Evolutionary conservation across 2,797 vertebrate genomes (phyloP).

Genomic region (Lemur catta): DNA sequence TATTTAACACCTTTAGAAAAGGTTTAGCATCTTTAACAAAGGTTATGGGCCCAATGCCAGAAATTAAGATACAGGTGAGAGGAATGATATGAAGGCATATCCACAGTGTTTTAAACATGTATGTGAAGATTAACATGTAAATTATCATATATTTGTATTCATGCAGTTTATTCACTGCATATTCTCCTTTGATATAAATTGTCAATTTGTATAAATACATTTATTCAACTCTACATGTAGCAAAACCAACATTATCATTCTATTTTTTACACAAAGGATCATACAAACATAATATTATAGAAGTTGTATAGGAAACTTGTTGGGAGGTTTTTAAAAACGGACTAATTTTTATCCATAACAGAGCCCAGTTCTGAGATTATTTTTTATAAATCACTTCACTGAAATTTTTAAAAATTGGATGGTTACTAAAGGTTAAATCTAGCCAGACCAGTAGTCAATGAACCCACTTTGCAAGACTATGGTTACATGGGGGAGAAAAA

Average conservation of each 20-base stretch:
- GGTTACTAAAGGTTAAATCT: neutral
- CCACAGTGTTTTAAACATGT: neutral
- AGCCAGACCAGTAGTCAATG: neutral
- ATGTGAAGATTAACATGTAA: neutral
- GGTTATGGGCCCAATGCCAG: neutral
- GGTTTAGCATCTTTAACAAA: neutral
- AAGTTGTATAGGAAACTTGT: conserved; percentile 49
- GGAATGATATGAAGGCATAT: neutral
- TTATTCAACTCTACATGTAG: neutral
- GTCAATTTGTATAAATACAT: neutral
- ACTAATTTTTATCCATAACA: conserved; percentile 22
- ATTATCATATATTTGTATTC: neutral
- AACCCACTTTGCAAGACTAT: neutral
- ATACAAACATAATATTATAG: conserved; percentile 29
- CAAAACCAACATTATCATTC: neutral
- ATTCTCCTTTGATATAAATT: neutral
- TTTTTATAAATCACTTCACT: neutral
- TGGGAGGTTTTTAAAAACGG: conserved; percentile 24
- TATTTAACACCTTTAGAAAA: neutral
- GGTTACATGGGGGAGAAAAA: neutral
- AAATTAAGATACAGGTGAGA: neutral
- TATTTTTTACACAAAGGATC: conserved; percentile 10
- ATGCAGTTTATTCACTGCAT: neutral
- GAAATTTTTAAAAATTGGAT: neutral
- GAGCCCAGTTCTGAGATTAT: neutral